A percentile compares a stretch with the other conserved stretches of the same genome.
Evolutionary conservation across 2,113 vertebrate genomes (phyloP).

Genomic region (Bubo bubo): DNA sequence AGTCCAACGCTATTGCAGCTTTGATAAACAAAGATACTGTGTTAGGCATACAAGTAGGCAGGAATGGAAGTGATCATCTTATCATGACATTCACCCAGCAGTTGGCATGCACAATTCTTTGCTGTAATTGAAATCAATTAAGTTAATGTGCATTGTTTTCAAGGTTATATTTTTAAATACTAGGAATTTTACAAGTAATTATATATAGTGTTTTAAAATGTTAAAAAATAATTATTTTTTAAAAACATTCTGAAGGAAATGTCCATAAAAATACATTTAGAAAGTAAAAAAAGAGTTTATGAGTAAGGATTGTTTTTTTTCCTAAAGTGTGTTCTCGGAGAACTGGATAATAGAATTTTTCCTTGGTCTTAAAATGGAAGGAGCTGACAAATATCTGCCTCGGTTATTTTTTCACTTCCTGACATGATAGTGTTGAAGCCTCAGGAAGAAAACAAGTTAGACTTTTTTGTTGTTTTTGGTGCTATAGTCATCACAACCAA

Average conservation of each 20-base stretch:
- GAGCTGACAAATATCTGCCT: neutral
- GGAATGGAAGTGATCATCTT: neutral
- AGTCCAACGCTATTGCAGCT: neutral
- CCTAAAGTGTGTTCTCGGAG: neutral
- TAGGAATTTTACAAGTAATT: neutral
- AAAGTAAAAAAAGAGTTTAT: neutral
- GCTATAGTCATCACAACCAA: neutral
- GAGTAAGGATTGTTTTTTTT: rapidly evolving
- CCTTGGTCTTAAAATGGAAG: neutral
- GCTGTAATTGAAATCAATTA: neutral
- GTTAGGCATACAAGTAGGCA: neutral
- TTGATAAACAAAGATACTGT: neutral
- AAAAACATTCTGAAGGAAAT: neutral
- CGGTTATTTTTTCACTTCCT: neutral
- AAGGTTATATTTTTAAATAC: neutral
- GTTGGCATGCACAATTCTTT: neutral
- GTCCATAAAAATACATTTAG: neutral
- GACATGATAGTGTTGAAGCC: neutral
- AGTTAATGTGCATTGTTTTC: neutral
- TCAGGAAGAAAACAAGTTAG: neutral
- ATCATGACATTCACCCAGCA: neutral
- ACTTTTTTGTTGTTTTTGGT: neutral
- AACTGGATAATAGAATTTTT: neutral
- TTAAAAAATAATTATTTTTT: neutral
- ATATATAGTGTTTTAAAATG: neutral